Evolutionary conservation across 2,113 vertebrate species (phyloP).

Genomic region (human): GRCh38 chr5:39518501-39519000

Average conservation of each 20-base stretch:
- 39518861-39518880: constrained; percentile 84
- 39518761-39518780: constrained; percentile 88
- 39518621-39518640: constrained; percentile 81
- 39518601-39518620: constrained; percentile 79
- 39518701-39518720: constrained; percentile 92
- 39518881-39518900: constrained; percentile 82
- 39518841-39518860: constrained; percentile 85
- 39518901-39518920: constrained; percentile 80
- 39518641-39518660: constrained; percentile 80
- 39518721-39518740: constrained; percentile 92
- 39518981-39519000: constrained; percentile 60
- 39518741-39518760: constrained; percentile 87
- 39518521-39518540: constrained; percentile 25
- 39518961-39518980: constrained; percentile 64
- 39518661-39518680: constrained; percentile 86
- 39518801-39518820: constrained; percentile 87
- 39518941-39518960: constrained; percentile 72
- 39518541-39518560: not conserved
- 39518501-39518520: constrained; percentile 58
- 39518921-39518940: constrained; percentile 76
- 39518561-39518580: constrained; percentile 21
- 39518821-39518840: constrained; percentile 92
- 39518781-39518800: constrained; percentile 89
- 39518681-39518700: constrained; percentile 89
- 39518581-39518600: constrained; percentile 74